Conservation (phyloP, 2,888 invertebrate genomes). For the Agrenia bidenticulata region DNA sequence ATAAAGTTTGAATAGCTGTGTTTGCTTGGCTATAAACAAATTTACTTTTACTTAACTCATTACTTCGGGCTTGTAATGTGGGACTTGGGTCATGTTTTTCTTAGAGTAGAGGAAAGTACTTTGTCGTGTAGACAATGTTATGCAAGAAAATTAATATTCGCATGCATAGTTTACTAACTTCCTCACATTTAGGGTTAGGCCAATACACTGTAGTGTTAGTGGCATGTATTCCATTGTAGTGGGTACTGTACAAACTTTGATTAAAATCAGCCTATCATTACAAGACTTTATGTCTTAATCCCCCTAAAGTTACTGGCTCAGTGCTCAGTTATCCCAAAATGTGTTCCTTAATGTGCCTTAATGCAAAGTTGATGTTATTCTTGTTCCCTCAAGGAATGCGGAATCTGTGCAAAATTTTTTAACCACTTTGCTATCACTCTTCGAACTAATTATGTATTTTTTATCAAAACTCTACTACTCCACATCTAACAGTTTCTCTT, state of each 20-base stretch:
- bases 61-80: slow-evolving; percentile 22
- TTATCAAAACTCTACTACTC: too few relatives aligned
- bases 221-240: background rate
- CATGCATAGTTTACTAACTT: background rate
- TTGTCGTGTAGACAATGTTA: slow-evolving; percentile 12
- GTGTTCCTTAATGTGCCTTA: background rate
- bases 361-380: slow-evolving; percentile 12
- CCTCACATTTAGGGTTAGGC: slow-evolving; percentile 2
- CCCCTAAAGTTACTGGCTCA: background rate
- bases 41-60: slow-evolving; percentile 37
- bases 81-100: slow-evolving; percentile 6
- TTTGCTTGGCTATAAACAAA: slow-evolving; percentile 25
- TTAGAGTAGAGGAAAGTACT: background rate
- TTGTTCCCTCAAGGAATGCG: background rate
- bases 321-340: background rate
- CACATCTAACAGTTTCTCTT: too few relatives aligned
- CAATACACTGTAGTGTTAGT: background rate
- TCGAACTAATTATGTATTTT: too few relatives aligned
- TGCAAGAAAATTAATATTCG: slow-evolving; percentile 8
- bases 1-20: slow-evolving; percentile 22
- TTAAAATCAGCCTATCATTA: background rate
- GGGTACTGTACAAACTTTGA: slow-evolving; percentile 2
- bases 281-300: background rate
- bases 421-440: too few relatives aligned
- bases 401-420: too few relatives aligned